Evolutionary conservation across 1,140 invertebrate genomes (phyloP), one percentile per base, ranked within the genome.

Genomic region (Danaus melanippus): DNA sequence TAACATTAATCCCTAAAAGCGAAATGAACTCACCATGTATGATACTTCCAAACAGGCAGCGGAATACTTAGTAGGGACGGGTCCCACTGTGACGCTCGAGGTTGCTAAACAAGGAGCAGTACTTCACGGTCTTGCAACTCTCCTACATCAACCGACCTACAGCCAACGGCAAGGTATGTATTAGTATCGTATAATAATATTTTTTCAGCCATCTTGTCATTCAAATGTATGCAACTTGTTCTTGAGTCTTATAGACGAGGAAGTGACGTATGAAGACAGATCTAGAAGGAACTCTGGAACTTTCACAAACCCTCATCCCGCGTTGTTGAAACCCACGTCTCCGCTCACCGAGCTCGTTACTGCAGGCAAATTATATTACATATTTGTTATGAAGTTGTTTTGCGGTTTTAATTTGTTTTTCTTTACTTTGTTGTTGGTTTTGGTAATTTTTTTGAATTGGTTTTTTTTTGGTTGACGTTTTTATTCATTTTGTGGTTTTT

Each of bases 81-180:
- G 97, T 10, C 94, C 94, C 8, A 92, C 96, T 1, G 97, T 99
- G 6, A 96, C 93, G 2, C 86, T 99, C 44, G 97, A 98, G 88
- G 97, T 99, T 42, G 97, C 97, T 6, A 99, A 99, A 87, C 96
- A 98, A 82, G 98, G 95, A 21, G 98, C 98, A 15, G 94, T 98
- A 69, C 96, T 96, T 80, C 97, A 99, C 86, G 98, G 98, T 45
- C 88, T 99, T 43, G 96, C 96, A 7, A 97, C 96, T 42, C 89
- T 99, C 53, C 88, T 99, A 9, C 96, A 95, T 62, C 96, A 98
- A 79, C 96, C 96, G 8, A 93, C 83, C 91, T 96, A 69, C 90
- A 95, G 69, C 92, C 95, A 88, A 89, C 91, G 71, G 90, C 95
- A 92, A 79, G 80, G 83, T 85, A 64, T 21, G 42, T 32, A 12